Evolutionary conservation across 1,140 invertebrate species (phyloP), one percentile per base, ranked within the genome.

Genomic region (Hylaeus volcanicus): DNA sequence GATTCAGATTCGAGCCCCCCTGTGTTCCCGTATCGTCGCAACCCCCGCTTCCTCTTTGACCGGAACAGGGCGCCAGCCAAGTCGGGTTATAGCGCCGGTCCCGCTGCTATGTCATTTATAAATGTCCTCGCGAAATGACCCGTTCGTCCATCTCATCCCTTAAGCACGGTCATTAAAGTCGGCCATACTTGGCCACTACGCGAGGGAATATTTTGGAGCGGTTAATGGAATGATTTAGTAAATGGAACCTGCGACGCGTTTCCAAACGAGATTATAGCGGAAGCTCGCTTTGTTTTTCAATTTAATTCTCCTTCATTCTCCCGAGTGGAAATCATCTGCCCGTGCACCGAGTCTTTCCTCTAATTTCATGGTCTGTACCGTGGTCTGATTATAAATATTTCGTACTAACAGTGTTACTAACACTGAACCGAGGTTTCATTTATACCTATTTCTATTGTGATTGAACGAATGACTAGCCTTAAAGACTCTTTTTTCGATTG

Each of bases 51-150:
- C 85, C 85, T 83, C 85, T 86, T 83, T 74, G 74, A 69, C 81
- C 85, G 84, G 85, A 86, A 86, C 85, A 82, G 84, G 64, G 73
- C 64, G 81, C 69, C 80, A 77, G 84, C 84, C 84, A 86, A 86
- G 85, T 86, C 84, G 79, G 72, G 91, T 92, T 91, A 92, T 92
- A 92, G 88, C 86, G 87, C 85, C 75, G 87, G 87, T 85, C 83
- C 84, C 88, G 80, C 86, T 88, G 87, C 86, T 92, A 89, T 89
- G 91, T 93, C 92, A 93, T 93, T 93, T 93, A 93, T 93, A 92
- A 92, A 92, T 90, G 92, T 92, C 92, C 88, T 82, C 88, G 88
- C 88, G 90, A 92, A 93, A 93, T 92, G 91, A 92, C 92, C 91
- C 92, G 89, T 92, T 90, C 90, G 92, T 93, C 91, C 90, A 89